Base-by-base conservation (phyloP, 2,888 invertebrate species). In the Eulithis testata region DNA sequence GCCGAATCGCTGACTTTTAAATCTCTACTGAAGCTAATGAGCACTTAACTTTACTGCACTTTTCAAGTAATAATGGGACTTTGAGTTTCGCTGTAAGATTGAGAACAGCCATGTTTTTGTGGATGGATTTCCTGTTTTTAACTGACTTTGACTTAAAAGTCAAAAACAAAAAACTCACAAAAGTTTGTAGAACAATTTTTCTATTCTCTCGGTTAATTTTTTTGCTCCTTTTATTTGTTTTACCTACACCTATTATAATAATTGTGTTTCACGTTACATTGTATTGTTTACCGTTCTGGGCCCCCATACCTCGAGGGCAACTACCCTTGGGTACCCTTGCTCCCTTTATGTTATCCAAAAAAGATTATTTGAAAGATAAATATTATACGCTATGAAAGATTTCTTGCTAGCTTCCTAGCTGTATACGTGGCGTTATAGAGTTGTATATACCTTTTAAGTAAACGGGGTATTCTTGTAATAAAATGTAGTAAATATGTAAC, bases 61-160 rank as follows among this genome's bases (percentile, higher is more conserved):
- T 87, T 71, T 69, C 49, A 87, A 88, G 81, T 86, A 83, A 80
- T 87, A 88, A 88, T 85, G 83, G 84, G 75, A 79, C 80, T 85
- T 85, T 74, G 83, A 87, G 80, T 85, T 87, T 79, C 62, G 73
- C 65, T 75, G 76, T 83, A 84, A 82, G 84, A 83, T 77, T 76
- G 66, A 60, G 63, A 72, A 71, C 65, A 71, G 71, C 65, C 68
- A 71, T 72, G 72, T 70, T 73, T 74, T 66, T 52, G 55, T 57
- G 36, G 44, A 47, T 49, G 9, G 49, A 49, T 12, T 53, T 53
- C 53, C 37, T 40, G 53, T 53, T 52, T 40, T 40, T 9, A 40
- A 40, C 9, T 9, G 9, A 8, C 40, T 40, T 40, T 1, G 8
- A 7, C n/a, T n/a, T n/a, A n/a, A n/a, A n/a, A n/a, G n/a, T n/a